A percentile compares a stretch with the other conserved stretches of the same genome.
Conservation (phyloP, 2,113 vertebrate species). For the Brachyhypopomus gauderio region DNA sequence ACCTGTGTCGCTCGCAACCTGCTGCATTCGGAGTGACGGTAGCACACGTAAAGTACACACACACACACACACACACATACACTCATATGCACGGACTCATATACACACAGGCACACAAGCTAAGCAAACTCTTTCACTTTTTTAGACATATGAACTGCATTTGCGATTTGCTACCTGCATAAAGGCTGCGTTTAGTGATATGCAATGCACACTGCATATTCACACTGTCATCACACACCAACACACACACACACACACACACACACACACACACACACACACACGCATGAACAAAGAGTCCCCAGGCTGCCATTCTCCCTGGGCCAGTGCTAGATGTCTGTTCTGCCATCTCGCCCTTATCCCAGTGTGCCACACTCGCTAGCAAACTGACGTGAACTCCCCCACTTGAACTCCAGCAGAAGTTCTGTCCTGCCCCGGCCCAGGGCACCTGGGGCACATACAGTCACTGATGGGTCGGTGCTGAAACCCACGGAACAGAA, state of each 20-base stretch:
- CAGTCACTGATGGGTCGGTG: neutral
- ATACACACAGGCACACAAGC: conserved; percentile 29
- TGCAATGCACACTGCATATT: too few relatives aligned
- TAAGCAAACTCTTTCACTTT: too few relatives aligned
- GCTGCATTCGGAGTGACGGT: neutral
- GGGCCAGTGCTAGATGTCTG: too few relatives aligned
- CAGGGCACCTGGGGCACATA: conserved; percentile 50
- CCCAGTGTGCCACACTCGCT: neutral
- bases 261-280: neutral
- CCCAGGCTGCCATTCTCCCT: too few relatives aligned
- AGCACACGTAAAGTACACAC: too few relatives aligned
- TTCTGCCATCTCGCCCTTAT: too few relatives aligned
- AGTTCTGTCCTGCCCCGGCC: too few relatives aligned
- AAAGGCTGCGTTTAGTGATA: too few relatives aligned
- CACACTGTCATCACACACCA: too few relatives aligned
- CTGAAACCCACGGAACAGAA: neutral
- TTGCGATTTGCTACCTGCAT: too few relatives aligned
- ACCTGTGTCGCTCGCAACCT: conserved; percentile 13
- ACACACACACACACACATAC: neutral
- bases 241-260: conserved; percentile 14
- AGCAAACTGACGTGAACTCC: conserved; percentile 43
- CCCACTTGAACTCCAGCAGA: neutral
- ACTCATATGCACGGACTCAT: neutral
- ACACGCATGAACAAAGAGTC: neutral
- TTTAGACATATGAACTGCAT: too few relatives aligned